Evolutionary conservation across 2,797 vertebrate genomes (phyloP).

Genomic region (Sardinella longiceps): DNA sequence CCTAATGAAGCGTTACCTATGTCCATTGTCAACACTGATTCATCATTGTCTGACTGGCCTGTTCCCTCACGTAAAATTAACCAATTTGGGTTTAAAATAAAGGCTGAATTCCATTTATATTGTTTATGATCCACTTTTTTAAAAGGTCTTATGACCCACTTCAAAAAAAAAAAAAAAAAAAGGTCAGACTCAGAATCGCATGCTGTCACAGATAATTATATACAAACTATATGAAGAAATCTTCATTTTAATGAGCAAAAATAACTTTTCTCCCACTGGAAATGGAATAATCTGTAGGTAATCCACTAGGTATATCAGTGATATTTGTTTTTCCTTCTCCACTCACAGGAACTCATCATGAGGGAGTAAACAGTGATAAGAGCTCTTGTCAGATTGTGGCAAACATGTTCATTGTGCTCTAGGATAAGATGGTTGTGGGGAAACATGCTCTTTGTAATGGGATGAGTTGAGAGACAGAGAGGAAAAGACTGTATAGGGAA

Average conservation of each 20-base stretch:
- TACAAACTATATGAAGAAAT: neutral
- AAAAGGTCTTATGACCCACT: too few species aligned
- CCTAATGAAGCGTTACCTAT: slow-evolving; percentile 72
- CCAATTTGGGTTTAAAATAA: neutral
- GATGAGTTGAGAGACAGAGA: slow-evolving; percentile 66
- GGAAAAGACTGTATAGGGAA: slow-evolving; percentile 65
- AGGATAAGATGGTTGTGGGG: too few species aligned
- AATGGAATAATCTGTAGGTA: neutral
- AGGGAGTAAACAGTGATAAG: slow-evolving; percentile 65
- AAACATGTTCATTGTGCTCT: slow-evolving; percentile 69
- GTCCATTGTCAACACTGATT: slow-evolving; percentile 65
- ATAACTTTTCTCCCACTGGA: neutral
- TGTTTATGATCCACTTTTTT: neutral
- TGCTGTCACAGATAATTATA: neutral
- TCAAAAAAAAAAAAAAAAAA: too few species aligned
- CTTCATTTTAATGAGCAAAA: neutral
- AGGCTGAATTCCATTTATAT: neutral
- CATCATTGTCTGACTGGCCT: slow-evolving; percentile 52
- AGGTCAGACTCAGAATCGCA: too few species aligned
- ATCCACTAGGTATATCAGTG: neutral
- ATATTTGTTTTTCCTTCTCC: slow-evolving; percentile 48
- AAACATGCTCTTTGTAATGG: too few species aligned
- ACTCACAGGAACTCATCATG: slow-evolving; percentile 71
- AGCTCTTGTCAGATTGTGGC: slow-evolving; percentile 65
- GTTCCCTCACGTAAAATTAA: neutral